Evolutionary conservation across 2,888 invertebrate species (phyloP).

Genomic region (Thera britannica): DNA sequence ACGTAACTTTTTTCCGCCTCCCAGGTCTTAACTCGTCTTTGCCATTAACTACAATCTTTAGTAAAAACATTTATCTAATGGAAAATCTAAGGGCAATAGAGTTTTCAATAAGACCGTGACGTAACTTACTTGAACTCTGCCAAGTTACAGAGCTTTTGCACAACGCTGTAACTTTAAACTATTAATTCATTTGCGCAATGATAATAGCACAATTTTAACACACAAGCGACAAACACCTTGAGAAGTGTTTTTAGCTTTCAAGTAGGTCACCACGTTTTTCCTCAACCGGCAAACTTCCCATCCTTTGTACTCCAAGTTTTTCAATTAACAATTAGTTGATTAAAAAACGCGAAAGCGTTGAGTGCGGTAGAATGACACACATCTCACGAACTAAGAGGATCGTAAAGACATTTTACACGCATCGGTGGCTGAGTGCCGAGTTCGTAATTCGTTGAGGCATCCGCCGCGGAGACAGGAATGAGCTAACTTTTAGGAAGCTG

Average conservation of each 20-base stretch:
- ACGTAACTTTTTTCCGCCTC: background rate
- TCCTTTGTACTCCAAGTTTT: slow-evolving; percentile 64
- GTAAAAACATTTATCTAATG: slow-evolving; percentile 9
- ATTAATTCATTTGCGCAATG: slow-evolving; percentile 33
- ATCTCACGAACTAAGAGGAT: slow-evolving; percentile 66
- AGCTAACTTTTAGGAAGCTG: slow-evolving; percentile 75
- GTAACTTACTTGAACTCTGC: slow-evolving; percentile 5
- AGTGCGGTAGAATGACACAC: slow-evolving; percentile 54
- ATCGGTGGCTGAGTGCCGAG: slow-evolving; percentile 74
- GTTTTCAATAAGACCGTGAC: slow-evolving; percentile 6
- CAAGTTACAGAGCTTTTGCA: slow-evolving; percentile 1
- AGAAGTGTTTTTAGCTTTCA: slow-evolving; percentile 59
- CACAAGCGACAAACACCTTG: slow-evolving; percentile 36
- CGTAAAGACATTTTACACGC: slow-evolving; percentile 79
- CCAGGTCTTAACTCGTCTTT: background rate
- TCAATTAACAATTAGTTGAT: slow-evolving; percentile 79
- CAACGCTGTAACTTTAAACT: slow-evolving; percentile 11
- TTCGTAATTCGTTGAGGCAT: slow-evolving; percentile 73
- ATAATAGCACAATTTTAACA: slow-evolving; percentile 34
- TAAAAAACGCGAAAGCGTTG: slow-evolving; percentile 49
- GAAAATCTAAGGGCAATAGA: slow-evolving; percentile 9
- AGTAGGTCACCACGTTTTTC: slow-evolving; percentile 61
- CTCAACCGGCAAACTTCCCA: slow-evolving; percentile 55
- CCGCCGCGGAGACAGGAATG: slow-evolving; percentile 70
- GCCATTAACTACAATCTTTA: slow-evolving; percentile 6